Conservation (phyloP, 2,113 vertebrate genomes). For the Lynx canadensis region DNA sequence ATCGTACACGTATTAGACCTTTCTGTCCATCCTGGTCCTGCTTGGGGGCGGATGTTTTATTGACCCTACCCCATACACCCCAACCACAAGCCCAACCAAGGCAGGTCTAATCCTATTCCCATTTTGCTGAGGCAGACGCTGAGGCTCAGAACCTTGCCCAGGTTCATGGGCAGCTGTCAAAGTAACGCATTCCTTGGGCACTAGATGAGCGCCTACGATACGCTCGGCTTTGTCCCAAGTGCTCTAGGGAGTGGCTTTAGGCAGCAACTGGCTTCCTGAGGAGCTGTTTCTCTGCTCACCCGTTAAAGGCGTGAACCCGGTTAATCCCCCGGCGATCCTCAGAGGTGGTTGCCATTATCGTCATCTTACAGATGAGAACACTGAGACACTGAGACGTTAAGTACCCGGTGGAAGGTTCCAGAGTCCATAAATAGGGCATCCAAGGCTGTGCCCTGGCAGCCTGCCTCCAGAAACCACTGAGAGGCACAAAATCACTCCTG, state of each 20-base stretch:
- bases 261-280: not conserved
- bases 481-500: not conserved
- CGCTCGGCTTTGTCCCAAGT: not conserved
- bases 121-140: not conserved
- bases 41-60: not conserved
- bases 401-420: too few species aligned
- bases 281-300: not conserved
- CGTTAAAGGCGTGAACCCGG: not conserved
- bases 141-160: not conserved
- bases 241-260: not conserved
- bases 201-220: not conserved
- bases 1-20: too few species aligned
- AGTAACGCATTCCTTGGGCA: not conserved
- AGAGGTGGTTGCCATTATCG: fast-evolving
- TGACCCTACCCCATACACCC: not conserved
- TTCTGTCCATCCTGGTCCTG: not conserved
- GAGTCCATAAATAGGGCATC: not conserved
- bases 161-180: not conserved
- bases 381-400: not conserved
- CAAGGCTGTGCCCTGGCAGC: not conserved
- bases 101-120: not conserved
- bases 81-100: not conserved
- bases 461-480: not conserved
- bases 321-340: not conserved
- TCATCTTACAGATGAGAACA: not conserved